Evolutionary conservation across 2,113 vertebrate species (phyloP), one percentile per base, ranked within the genome.

Genomic region (Casuarius casuarius): DNA sequence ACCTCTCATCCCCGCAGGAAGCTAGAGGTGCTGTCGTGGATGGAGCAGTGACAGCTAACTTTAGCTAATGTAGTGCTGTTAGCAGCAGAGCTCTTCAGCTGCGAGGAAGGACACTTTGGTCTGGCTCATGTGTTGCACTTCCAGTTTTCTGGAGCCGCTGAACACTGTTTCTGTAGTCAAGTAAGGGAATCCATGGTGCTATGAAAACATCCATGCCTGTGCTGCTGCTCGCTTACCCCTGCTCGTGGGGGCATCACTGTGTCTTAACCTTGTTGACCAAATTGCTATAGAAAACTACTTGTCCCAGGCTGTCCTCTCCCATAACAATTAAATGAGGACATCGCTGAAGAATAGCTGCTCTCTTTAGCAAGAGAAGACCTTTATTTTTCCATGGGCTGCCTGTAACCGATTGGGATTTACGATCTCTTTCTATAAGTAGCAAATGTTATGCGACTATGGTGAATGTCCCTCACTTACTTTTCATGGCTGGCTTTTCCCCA

Each of bases 341-440:
- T 54, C 72, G 63, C 56, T 4, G 2, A 2, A 2, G 71, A 70
- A 6, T 1, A 1, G 75, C 58, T 62, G 31, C 67, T 51, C 11
- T 48, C 31, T 79, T 22, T 61, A 20, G 38, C 38, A 38, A 38
- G 38, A 38, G 5, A 8, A 44, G 21, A 31, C 3, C 7, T 80
- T 35, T 13, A 1, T 62, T 79, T 7, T 66, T 12, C 38, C 1
- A 0, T 7, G 35, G 8, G 8, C 28, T 68, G 0, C 83, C 75
- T 58, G 71, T 31, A 6, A 0, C 15, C 16, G 8, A 4, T 3
- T 29, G 88, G 87, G 87, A 33, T 33, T 58, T 1, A 3, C 0
- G 12, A 1, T 8, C 49, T 28, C 68, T 22, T 31, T 18, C 20
- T 61, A 1, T 6, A 7, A 2, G 90, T 19, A 33, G 20, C 0